A percentile compares a stretch with the other conserved stretches of the same genome.
Evolutionary conservation across 2,113 vertebrate species (phyloP).

Genomic region (Platichthys flesus): DNA sequence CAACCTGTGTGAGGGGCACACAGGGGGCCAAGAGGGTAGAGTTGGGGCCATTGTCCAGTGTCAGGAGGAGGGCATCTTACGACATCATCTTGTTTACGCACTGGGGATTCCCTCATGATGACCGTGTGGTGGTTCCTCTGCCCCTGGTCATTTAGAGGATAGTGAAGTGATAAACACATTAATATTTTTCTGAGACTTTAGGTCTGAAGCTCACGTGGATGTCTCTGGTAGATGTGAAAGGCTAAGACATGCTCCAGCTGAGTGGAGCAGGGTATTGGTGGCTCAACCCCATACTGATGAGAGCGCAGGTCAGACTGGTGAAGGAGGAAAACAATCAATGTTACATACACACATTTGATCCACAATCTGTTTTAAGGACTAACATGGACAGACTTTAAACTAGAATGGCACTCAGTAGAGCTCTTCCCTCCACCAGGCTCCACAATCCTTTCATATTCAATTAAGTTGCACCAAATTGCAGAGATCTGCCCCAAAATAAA

Average conservation of each 20-base stretch:
- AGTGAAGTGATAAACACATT: slow-evolving; percentile 12
- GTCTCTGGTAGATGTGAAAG: background rate
- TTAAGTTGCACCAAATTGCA: too few species aligned
- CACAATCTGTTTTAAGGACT: too few species aligned
- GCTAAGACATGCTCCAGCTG: slow-evolving; percentile 8
- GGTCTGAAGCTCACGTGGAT: background rate
- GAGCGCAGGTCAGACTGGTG: slow-evolving; percentile 4
- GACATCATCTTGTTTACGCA: slow-evolving; percentile 73
- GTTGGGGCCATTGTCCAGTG: slow-evolving; percentile 46
- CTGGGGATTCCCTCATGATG: slow-evolving; percentile 73
- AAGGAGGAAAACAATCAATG: background rate
- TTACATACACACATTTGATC: background rate
- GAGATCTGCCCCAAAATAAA: too few species aligned
- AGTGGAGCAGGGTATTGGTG: background rate
- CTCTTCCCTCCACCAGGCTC: too few species aligned
- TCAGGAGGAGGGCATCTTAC: slow-evolving; percentile 58
- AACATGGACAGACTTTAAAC: too few species aligned
- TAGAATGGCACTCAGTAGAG: too few species aligned
- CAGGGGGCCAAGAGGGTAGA: slow-evolving; percentile 14
- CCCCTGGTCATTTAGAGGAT: slow-evolving; percentile 42
- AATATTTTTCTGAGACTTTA: slow-evolving; percentile 13
- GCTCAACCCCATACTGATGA: background rate
- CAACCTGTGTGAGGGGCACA: slow-evolving; percentile 24
- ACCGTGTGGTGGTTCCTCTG: slow-evolving; percentile 8
- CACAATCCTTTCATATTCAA: too few species aligned